Evolutionary conservation across 2,888 invertebrate genomes (phyloP), one percentile per base, ranked within the genome.

Genomic region (Phortica okadai): DNA sequence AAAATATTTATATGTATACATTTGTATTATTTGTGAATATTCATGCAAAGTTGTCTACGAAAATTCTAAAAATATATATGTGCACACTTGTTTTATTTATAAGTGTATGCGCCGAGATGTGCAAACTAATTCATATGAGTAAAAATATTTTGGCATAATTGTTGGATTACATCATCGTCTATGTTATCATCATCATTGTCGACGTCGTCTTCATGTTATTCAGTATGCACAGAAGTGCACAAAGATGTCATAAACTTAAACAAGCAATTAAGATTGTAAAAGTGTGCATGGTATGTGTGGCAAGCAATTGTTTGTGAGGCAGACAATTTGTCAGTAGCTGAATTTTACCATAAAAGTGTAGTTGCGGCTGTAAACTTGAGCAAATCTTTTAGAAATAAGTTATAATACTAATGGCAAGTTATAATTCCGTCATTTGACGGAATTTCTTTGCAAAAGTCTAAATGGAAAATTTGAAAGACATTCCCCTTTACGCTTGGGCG

Each of bases 81-180:
- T 21, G 10, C 42, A 66, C 42, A 66, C 11, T 21, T 14, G 41
- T 21, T 50, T 50, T 8, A 50, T 50, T 50, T 50, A 14, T 50
- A 50, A 50, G 50, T 50, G 14, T 50, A 6, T 5, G 50, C 8
- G 50, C 2, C 6, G 50, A 50, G 50, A 50, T 66, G 33, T 66
- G 33, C 8, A 14, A 14, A 66, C 41, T n/a, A 6, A 66, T n/a
- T 33, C 66, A 33, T 41, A 10, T 42, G 41, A 41, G 66, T 14
- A 14, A 66, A 66, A 66, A 66, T 66, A 66, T 66, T 66, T 66
- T 66, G 66, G 66, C 66, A 66, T 66, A 66, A 66, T 66, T 66
- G 66, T 16, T 42, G 42, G 66, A 33, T 66, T 66, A 66, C 66
- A 66, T 66, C 66, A 50, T 50, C 50, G 6, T 50, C 50, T 11